Evolutionary conservation across 2,113 vertebrate species (phyloP), one percentile per base, ranked within the genome.

Genomic region (Brachirus orientalis): DNA sequence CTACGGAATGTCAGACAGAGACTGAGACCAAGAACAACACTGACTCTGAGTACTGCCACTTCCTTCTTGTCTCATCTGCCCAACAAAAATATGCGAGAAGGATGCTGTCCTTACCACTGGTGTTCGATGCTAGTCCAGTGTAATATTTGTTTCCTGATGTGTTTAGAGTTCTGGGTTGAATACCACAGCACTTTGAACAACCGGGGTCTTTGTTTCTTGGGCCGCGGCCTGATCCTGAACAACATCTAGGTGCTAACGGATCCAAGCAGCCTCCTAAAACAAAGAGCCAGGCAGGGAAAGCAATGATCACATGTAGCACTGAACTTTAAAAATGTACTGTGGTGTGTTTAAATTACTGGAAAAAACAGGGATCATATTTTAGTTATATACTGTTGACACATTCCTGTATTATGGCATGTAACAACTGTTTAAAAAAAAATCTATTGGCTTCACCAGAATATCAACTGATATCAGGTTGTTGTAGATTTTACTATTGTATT

Each of bases 11-110:
- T 84, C 72, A 84, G 88, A 86, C 81, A 67, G 70, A 64, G 43
- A 47, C 63, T 83, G 37, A 53, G 57, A 83, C 88, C 88, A 89
- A 88, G 78, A 86, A 72, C 72, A 86, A 81, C 80, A 82, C 37
- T 2, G 14, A 44, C 51, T 59, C 53, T 40, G 48, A 43, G 22
- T 28, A 11, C 18, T 11, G 17, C 22, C 60, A 69, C 45, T 69
- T 58, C 57, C 18, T 12, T 9, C 77, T 79, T 68, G 35, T 66
- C 63, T 56, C 52, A 13, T 64, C 33, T 13, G 20, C n/a, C 80
- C 63, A 80, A 61, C 72, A 52, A 57, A 17, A 81, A 82, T 28
- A 76, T 67, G 33, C 0, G 16, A 73, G n/a, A 43, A 75, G 65
- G 60, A 85, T 69, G 53, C 78, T 67, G 48, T 55, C 67, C 55